These are phyloP conservation scores for Chanos chanos DNA, from an alignment of 2,797 vertebrate genomes.

Conservation along the genomic window DNA sequence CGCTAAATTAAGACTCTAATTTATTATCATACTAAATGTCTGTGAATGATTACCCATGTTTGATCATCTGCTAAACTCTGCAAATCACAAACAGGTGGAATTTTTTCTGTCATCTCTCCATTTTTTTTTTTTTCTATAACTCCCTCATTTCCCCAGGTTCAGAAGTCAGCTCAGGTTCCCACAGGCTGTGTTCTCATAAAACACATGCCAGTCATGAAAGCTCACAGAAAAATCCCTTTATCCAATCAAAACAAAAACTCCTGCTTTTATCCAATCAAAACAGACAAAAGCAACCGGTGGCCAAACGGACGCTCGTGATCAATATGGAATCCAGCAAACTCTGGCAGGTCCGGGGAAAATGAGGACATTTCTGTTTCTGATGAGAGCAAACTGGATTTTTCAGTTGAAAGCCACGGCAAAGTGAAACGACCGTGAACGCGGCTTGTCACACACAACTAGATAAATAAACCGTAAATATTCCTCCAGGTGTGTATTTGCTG, in stretches of 20 bases:
- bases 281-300: conserved; percentile 33
- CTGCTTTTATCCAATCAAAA: too few species aligned
- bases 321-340: conserved; percentile 24
- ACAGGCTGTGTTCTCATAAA: conserved; percentile 17
- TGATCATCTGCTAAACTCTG: conserved; percentile 5
- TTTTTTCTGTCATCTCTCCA: conserved; percentile 7
- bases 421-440: too few species aligned
- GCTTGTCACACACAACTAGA: too few species aligned
- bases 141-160: conserved; percentile 13
- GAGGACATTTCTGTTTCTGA: neutral
- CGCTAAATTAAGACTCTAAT: too few species aligned
- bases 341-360: conserved; percentile 22
- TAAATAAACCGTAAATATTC: too few species aligned
- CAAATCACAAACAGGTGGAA: neutral
- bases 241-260: conserved; percentile 35
- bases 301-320: conserved; percentile 35
- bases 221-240: conserved; percentile 34
- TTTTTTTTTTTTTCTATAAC: conserved; percentile 3
- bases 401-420: too few species aligned
- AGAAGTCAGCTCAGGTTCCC: conserved; percentile 4
- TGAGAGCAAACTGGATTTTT: neutral
- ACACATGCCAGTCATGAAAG: conserved; percentile 15
- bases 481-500: too few species aligned
- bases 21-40: too few species aligned
- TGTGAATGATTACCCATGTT: too few species aligned